Percentiles rank a stretch among this genome's conserved stretches.
Conservation (phyloP, 2,888 invertebrate genomes). For the Agonopterix heracliana region DNA sequence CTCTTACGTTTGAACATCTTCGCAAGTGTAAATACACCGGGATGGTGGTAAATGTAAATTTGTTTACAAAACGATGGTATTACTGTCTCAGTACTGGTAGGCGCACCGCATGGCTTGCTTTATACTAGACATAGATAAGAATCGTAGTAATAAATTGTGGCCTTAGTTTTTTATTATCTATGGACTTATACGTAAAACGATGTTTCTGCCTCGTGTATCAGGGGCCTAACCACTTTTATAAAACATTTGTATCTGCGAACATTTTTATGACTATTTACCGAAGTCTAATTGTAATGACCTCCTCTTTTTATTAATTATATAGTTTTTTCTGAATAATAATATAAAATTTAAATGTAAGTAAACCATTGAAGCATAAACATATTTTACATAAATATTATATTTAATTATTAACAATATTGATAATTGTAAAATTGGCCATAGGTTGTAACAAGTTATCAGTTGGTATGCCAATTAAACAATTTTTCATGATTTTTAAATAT, state of each 20-base stretch:
- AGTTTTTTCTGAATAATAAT: conserved; percentile 68
- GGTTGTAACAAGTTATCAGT: conserved; percentile 75
- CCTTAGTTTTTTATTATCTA: conserved; percentile 55
- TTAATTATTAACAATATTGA: conserved; percentile 75
- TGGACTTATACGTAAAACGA: conserved; percentile 38
- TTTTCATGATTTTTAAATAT: conserved; percentile 72
- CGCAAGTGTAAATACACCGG: conserved; percentile 47
- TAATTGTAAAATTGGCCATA: conserved; percentile 75
- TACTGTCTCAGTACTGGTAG: neutral
- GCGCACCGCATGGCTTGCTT: conserved; percentile 37
- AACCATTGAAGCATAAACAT: conserved; percentile 74
- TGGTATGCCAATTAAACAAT: conserved; percentile 76
- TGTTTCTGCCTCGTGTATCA: conserved; percentile 27
- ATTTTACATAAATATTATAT: conserved; percentile 76
- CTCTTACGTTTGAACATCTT: conserved; percentile 7
- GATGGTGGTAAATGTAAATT: too few relatives aligned
- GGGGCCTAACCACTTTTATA: conserved; percentile 33
- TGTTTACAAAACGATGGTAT: too few relatives aligned
- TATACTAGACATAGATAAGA: conserved; percentile 42
- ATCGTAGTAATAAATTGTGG: conserved; percentile 67
- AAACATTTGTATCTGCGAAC: conserved; percentile 44
- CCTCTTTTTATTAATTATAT: conserved; percentile 57
- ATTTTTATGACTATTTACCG: conserved; percentile 63
- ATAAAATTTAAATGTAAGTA: conserved; percentile 74
- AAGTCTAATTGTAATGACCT: conserved; percentile 56